Evolutionary conservation across 2,888 invertebrate genomes (phyloP), one percentile per base, ranked within the genome.

Genomic region (Tineola bisselliella): DNA sequence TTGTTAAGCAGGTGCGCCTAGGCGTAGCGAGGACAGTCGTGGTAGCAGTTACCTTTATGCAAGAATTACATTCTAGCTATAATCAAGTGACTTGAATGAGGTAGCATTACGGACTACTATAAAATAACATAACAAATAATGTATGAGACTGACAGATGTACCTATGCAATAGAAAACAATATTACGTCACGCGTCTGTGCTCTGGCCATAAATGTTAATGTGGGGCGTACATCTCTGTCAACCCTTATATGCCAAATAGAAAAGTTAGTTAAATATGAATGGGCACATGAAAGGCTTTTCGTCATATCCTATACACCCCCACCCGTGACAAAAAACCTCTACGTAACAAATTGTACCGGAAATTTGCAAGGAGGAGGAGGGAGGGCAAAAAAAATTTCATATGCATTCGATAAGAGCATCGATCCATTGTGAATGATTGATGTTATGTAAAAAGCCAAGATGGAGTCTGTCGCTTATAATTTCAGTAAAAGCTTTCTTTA

Each of bases 401-500:
- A 58, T 58, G 58, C 58, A 58, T 15, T 58, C 58, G 31, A 58
- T 58, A 58, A 33, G 58, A 17, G 31, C 19, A 33, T 58, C 58
- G 58, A 31, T 58, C 58, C 33, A 56, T 25, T 25, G 10, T 58
- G 58, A 58, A 58, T 58, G 58, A 58, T 58, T 58, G 58, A 58
- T 58, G 33, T 15, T 17, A 58, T 58, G 58, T 58, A 33, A 33
- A 56, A 58, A 58, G 58, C 58, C 33, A 58, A 58, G 58, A 58
- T 33, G 58, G 58, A 33, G 58, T 33, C 33, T 58, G 58, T 33
- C 58, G 58, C 58, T 58, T 58, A 58, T 58, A 58, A 58, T 58
- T 58, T 58, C 17, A 13, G 17, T 58, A 33, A 58, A 58, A 58
- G 58, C 58, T 58, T 58, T 58, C 33, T 58, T 58, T 33, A 33